Conservation (phyloP, 2,797 vertebrate species). For the Staurois parvus region DNA sequence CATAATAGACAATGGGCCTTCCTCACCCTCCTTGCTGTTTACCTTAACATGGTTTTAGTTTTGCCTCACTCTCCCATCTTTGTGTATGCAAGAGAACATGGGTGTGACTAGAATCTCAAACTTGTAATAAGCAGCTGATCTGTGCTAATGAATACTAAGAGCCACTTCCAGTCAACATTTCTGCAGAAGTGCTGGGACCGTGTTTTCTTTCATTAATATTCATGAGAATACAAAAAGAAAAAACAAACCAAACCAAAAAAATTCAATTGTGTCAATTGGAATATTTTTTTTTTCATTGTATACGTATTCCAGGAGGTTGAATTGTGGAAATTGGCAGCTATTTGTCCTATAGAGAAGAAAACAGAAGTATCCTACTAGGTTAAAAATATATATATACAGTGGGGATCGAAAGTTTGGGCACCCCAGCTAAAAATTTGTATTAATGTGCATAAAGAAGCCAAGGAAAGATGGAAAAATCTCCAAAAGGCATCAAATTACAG, state of each 20-base stretch:
- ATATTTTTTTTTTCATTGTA: no score
- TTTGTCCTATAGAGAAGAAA: no score
- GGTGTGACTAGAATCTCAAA: slow-evolving; percentile 44
- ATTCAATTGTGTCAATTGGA: neutral
- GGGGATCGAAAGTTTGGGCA: no score
- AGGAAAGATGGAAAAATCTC: no score
- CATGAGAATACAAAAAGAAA: neutral
- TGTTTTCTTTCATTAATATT: neutral
- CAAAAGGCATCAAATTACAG: no score
- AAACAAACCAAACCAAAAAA: no score
- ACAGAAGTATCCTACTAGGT: no score
- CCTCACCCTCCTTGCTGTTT: neutral
- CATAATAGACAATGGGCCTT: slow-evolving; percentile 7
- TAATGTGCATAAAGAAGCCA: no score
- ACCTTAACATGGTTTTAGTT: neutral
- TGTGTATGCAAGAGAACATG: slow-evolving; percentile 32
- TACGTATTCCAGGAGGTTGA: no score
- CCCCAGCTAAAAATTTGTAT: no score
- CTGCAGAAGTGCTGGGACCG: neutral
- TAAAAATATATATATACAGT: no score
- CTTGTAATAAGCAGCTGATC: slow-evolving; percentile 6
- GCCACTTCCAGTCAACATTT: neutral
- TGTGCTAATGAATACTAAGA: slow-evolving; percentile 5
- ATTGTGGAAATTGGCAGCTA: no score
- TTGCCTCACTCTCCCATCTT: slow-evolving; percentile 6